A percentile compares a stretch with the other conserved stretches of the same genome.
Conservation (phyloP, 1,140 invertebrate genomes). For the Hyposmocoma kahamanoa region DNA sequence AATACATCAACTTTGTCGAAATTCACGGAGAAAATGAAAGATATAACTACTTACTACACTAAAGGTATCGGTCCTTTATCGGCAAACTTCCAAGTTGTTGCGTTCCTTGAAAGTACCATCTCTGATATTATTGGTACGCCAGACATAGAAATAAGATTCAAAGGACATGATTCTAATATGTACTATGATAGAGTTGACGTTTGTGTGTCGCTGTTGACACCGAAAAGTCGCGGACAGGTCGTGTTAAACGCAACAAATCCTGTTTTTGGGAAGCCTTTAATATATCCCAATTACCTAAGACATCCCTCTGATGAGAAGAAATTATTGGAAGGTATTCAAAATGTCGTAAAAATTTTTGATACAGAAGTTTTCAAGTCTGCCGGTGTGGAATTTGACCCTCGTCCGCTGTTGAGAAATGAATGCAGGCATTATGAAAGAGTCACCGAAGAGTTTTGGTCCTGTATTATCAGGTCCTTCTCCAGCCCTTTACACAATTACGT, state of each 20-base stretch:
- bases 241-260: constrained; percentile 82
- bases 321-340: constrained; percentile 80
- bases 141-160: constrained; percentile 75
- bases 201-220: constrained; percentile 80
- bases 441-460: constrained; percentile 83
- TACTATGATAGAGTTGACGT: constrained; percentile 76
- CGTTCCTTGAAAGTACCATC: constrained; percentile 75
- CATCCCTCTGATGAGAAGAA: constrained; percentile 82
- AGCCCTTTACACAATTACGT: constrained; percentile 81
- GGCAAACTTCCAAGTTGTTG: constrained; percentile 76
- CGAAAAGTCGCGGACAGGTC: constrained; percentile 81
- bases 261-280: constrained; percentile 77
- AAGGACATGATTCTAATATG: constrained; percentile 74
- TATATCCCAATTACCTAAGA: constrained; percentile 88
- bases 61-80: constrained; percentile 74
- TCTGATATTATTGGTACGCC: constrained; percentile 72
- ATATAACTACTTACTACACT: constrained; percentile 72
- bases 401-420: constrained; percentile 61
- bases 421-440: constrained; percentile 74
- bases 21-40: constrained; percentile 64
- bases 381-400: constrained; percentile 60
- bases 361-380: constrained; percentile 70
- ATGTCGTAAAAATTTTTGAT: constrained; percentile 69
- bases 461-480: constrained; percentile 79
- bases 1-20: constrained; percentile 73